Evolutionary conservation across 2,797 vertebrate genomes (phyloP), one percentile per base, ranked within the genome.

Genomic region (Rachycentron canadum): DNA sequence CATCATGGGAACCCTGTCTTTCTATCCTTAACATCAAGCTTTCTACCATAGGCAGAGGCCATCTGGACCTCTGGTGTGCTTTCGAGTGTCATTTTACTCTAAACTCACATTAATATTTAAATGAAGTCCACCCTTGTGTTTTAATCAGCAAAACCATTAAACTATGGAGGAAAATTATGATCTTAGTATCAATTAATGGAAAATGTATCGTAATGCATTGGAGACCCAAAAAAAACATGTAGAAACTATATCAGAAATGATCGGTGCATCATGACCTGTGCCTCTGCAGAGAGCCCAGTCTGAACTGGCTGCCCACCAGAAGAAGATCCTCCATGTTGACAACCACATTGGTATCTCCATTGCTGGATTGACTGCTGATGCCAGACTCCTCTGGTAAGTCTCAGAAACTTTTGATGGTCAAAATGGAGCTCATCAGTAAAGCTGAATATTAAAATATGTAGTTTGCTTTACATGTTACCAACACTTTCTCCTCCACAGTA

Each of bases 281-380:
- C 72, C 25, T 85, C 34, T 70, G 26, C 41, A 99, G 98, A 97
- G 98, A 92, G 98, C 98, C 64, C 98, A 99, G 93, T 99, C 98
- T 86, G 98, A 99, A 82, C 94, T 99, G 88, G 98, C 98, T 28
- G 98, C 98, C 73, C 98, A 99, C 90, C 98, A 99, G 95, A 99
- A 99, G 92, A 99, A 99, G 94, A 99, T 99, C 90, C 96, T 99
- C 11, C 94, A 99, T 21, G 98, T 99, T 49, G 98, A 99, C 93
- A 98, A 96, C 94, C 98, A 99, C 84, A 94, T 99, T 50, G 98
- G 98, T 64, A 99, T 99, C 90, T 99, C 98, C 79, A 99, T 99
- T 73, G 98, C 98, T 52, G 98, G 98, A 67, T 96, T 99, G 69
- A 99, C 98, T 21, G 98, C 98, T 58, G 98, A 99, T 77, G 98